A percentile compares a stretch with the other conserved stretches of the same genome.
Conservation (phyloP, 2,888 invertebrate species). For the Synanthedon andrenaeformis region DNA sequence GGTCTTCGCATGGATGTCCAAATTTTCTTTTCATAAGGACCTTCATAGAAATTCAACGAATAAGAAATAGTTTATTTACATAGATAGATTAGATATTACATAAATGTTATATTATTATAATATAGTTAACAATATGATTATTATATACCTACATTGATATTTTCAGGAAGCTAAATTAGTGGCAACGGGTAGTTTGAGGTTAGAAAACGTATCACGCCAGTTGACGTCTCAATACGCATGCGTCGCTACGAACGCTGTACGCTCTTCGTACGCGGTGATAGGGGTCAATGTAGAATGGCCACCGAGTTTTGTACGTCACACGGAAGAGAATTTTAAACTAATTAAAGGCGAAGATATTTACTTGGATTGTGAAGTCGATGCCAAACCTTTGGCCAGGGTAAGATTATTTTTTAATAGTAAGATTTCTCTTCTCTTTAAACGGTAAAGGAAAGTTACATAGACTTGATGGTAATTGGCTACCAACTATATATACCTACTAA, state of each 20-base stretch:
- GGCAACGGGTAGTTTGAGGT: conserved; percentile 22
- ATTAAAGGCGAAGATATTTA: conserved; percentile 34
- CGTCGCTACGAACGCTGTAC: conserved; percentile 70
- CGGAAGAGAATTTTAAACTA: conserved; percentile 15
- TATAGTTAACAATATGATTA: not conserved
- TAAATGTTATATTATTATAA: not conserved
- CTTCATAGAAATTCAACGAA: too few relatives aligned
- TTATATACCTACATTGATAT: not conserved
- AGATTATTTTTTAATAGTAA: conserved; percentile 3
- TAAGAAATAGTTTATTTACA: too few relatives aligned
- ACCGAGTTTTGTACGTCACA: conserved; percentile 26
- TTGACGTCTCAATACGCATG: conserved; percentile 71
- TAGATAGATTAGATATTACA: not conserved
- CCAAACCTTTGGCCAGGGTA: conserved; percentile 47
- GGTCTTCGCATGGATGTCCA: too few relatives aligned
- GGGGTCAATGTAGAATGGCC: conserved; percentile 67
- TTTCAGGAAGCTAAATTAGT: conserved; percentile 41
- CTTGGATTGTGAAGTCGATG: conserved; percentile 45
- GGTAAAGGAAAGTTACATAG: too few relatives aligned
- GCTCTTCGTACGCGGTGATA: conserved; percentile 61
- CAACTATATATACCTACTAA: too few relatives aligned
- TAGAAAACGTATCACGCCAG: conserved; percentile 36
- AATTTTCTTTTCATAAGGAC: too few relatives aligned
- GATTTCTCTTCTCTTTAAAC: not conserved
- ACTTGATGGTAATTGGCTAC: not conserved